Conservation (phyloP, 2,113 vertebrate species). For the Cottus gobio region DNA sequence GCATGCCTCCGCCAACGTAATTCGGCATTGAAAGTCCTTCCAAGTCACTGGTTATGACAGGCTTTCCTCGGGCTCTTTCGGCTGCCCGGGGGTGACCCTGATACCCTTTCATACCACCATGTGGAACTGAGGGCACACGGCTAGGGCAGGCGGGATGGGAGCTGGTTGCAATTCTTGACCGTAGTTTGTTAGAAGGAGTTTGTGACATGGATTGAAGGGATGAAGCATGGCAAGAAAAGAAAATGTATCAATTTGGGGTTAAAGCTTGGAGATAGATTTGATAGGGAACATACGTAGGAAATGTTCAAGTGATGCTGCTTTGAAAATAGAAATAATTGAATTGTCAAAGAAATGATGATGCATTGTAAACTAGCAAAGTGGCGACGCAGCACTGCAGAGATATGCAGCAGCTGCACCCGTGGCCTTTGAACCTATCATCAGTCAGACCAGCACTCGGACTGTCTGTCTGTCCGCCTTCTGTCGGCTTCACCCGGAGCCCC, state of each 20-base stretch:
- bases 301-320: neutral
- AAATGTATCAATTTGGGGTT: slow-evolving; percentile 17
- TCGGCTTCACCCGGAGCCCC: slow-evolving; percentile 32
- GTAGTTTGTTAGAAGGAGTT: slow-evolving; percentile 5
- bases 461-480: slow-evolving; percentile 29
- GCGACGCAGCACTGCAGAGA: slow-evolving; percentile 12
- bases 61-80: slow-evolving; percentile 55
- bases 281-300: slow-evolving; percentile 16
- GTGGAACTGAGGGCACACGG: slow-evolving; percentile 46
- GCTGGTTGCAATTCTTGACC: neutral
- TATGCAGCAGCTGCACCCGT: slow-evolving; percentile 37
- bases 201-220: neutral
- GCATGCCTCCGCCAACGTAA: slow-evolving; percentile 40
- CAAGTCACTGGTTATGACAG: slow-evolving; percentile 67
- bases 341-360: slow-evolving; percentile 1
- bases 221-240: slow-evolving; percentile 1
- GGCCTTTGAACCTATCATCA: slow-evolving; percentile 34
- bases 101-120: slow-evolving; percentile 45
- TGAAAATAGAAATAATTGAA: neutral
- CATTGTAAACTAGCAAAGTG: slow-evolving; percentile 10
- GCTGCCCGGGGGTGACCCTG: slow-evolving; percentile 43
- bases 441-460: slow-evolving; percentile 21
- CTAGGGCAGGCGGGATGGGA: neutral
- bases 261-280: slow-evolving; percentile 5
- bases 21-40: slow-evolving; percentile 56